Base-by-base conservation (phyloP, 2,113 vertebrate genomes). In the Aix galericulata region DNA sequence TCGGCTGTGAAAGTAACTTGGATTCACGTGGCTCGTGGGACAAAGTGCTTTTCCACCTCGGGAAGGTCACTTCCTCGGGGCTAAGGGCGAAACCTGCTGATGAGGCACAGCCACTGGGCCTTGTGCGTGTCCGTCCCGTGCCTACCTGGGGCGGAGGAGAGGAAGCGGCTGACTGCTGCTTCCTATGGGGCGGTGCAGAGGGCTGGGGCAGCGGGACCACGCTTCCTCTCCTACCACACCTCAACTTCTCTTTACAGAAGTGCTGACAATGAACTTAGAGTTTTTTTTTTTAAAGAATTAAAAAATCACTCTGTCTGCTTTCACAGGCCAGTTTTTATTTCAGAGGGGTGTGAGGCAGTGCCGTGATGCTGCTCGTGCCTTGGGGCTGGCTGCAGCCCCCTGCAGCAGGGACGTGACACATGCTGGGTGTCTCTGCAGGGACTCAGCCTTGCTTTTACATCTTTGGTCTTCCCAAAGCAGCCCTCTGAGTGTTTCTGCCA, bases 151-250 rank as follows among this genome's bases (percentile, higher is more conserved):
- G 94, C 64, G 95, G 95, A 78, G 92, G 36, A 82, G 31, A 88
- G 97, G 95, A 97, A 96, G 68, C 5, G 8, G 53, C 50, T 55
- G 38, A 31, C 78, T 93, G 86, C 81, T 96, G 94, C 85, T 93
- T 97, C 97, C 97, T 91, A 53, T 58, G 22, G 46, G 44, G 75
- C 73, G 31, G 79, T 13, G 44, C 50, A 18, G 86, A 63, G 85
- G 71, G 77, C 86, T 89, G 95, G n/a, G 69, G 58, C 36, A 87
- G 93, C 15, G 81, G 86, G 53, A 82, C 56, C 22, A 21, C 6
- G 5, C 78, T 97, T 97, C 97, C 97, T 96, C 92, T 88, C 40
- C 86, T 73, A 7, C 95, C 95, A 93, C 80, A 80, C 95, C 97
- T 96, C 52, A 52, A 9, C 53, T 86, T 93, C 46, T 68, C 68